Conservation (phyloP, 2,888 invertebrate genomes). For the Furcula furcula region DNA sequence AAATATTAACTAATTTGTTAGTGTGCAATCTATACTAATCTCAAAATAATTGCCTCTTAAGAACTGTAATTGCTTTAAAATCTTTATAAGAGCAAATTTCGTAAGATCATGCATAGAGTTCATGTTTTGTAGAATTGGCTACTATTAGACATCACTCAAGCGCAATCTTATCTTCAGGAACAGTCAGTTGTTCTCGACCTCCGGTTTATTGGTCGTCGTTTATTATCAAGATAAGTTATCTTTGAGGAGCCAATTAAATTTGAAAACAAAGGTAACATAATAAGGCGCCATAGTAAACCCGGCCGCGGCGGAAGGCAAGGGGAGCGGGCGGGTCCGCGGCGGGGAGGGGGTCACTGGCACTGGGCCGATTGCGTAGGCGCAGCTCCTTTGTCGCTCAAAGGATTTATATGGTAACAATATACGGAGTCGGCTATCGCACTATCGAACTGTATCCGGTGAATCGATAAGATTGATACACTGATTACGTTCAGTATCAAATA, state of each 20-base stretch:
- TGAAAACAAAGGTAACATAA: conserved; percentile 81
- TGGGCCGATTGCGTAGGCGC: conserved; percentile 68
- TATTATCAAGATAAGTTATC: conserved; percentile 81
- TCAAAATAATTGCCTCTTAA: too few species aligned
- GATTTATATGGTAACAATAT: conserved; percentile 51
- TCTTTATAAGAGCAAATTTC: too few species aligned
- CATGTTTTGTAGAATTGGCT: conserved; percentile 26
- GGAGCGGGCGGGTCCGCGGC: conserved; percentile 25
- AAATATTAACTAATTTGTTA: too few species aligned
- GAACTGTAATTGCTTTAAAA: too few species aligned
- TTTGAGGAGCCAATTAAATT: conserved; percentile 80
- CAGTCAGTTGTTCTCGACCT: conserved; percentile 67
- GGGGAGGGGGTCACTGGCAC: conserved; percentile 50
- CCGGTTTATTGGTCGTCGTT: conserved; percentile 79
- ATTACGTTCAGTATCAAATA: neutral
- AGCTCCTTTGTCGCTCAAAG: conserved; percentile 65
- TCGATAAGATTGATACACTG: conserved; percentile 3
- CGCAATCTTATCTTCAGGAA: conserved; percentile 70
- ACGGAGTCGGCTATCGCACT: conserved; percentile 48
- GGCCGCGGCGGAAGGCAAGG: conserved; percentile 21
- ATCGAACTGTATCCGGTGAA: conserved; percentile 15
- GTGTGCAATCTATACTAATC: too few species aligned
- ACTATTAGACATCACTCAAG: conserved; percentile 61
- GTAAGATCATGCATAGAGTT: too few species aligned
- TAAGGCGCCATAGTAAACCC: conserved; percentile 73